These are phyloP conservation scores for Plebejus argus DNA, from an alignment of 2,888 invertebrate species.

Conservation along the genomic window DNA sequence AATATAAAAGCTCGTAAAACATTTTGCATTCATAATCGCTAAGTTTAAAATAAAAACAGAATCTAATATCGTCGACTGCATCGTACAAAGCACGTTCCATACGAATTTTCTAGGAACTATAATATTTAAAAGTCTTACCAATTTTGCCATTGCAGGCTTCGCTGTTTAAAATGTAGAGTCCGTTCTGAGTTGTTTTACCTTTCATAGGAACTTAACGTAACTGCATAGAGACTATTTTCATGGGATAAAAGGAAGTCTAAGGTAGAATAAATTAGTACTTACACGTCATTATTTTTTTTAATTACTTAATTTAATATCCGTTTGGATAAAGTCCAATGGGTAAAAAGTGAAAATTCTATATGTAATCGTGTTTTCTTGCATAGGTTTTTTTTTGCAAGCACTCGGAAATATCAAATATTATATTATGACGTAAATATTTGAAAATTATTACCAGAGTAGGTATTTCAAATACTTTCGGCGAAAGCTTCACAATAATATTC, in stretches of 20 bases:
- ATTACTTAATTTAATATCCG: no score
- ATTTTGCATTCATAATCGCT: background rate
- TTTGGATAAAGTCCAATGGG: no score
- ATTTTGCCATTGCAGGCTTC: background rate
- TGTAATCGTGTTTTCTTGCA: no score
- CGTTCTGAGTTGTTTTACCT: background rate
- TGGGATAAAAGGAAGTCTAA: no score
- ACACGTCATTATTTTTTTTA: no score
- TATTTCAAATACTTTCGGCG: background rate
- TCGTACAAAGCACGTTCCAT: slow-evolving; percentile 6
- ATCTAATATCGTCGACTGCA: background rate
- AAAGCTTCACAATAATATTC: background rate
- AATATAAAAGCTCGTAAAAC: background rate
- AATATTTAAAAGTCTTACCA: background rate
- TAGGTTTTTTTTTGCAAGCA: no score
- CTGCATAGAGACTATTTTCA: no score
- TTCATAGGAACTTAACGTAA: background rate
- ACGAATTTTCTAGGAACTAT: background rate
- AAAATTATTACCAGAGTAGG: no score
- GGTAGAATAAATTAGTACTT: no score
- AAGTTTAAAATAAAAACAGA: background rate
- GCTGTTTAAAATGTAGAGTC: background rate
- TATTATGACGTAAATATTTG: no score
- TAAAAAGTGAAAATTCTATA: no score
- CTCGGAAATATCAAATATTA: no score